Base-by-base conservation (phyloP, 2,113 vertebrate species). In the Limnothrissa miodon region DNA sequence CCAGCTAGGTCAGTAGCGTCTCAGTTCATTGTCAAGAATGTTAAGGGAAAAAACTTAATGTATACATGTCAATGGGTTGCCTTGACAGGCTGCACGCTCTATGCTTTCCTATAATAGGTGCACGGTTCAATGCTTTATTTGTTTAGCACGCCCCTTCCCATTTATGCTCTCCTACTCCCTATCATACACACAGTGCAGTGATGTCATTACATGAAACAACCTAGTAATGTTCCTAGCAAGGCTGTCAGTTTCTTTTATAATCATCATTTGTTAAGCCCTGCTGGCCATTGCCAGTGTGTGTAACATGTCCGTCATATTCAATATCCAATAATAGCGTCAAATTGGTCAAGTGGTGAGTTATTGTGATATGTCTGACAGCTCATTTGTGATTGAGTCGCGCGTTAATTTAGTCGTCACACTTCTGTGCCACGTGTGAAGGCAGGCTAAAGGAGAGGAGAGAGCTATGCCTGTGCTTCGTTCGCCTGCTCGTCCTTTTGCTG, bases 1-100 rank as follows among this genome's bases (percentile, higher is more conserved):
- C 91, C 97, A 99, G 91, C 95, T 99, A 13, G 98, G 98, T 99
- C 87, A 78, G 90, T 90, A 0, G 81, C 42, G 6, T 42, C 6
- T n/a, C n/a, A n/a, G n/a, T n/a, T n/a, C n/a, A n/a, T n/a, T n/a
- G 56, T 59, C n/a, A 23, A 8, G 25, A 45, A 8, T 9, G 56
- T n/a, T 59, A n/a, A 59, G 48, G 13, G 19, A 21, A 36, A 74
- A 74, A 17, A 4, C n/a, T n/a, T n/a, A n/a, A n/a, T n/a, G n/a
- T n/a, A n/a, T n/a, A n/a, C n/a, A n/a, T n/a, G n/a, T n/a, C n/a
- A n/a, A n/a, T n/a, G n/a, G n/a, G n/a, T n/a, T n/a, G 15, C 36
- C 25, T 74, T 74, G 66, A 74, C 10, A 36, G 66, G 29, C 66
- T 74, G 66, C 33, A 36, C 33, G 25, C 66, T 29, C 66, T 74